These are phyloP conservation scores for Hypocryptadius cinnamomeus DNA, from an alignment of 2,113 vertebrate species.

Conservation along the genomic window DNA sequence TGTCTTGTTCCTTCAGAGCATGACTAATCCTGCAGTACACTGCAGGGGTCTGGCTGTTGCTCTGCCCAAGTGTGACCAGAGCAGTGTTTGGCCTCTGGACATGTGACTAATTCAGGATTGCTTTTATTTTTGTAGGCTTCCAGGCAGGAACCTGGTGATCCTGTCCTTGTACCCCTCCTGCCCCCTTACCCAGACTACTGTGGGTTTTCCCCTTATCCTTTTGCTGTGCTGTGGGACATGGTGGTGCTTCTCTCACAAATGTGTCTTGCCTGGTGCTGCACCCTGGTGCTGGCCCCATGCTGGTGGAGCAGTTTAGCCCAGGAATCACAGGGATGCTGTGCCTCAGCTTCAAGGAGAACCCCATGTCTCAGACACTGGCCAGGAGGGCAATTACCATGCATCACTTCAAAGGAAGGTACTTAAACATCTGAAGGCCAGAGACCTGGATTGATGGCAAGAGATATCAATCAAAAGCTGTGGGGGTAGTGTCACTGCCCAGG, in stretches of 20 bases:
- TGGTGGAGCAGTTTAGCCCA: not conserved
- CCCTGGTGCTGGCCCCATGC: not conserved
- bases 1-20: not conserved
- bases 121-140: not conserved
- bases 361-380: not conserved
- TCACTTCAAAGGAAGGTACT: not conserved
- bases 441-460: not conserved
- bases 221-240: not conserved
- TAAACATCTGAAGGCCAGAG: not conserved
- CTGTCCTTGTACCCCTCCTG: not conserved
- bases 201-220: not conserved
- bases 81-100: not conserved
- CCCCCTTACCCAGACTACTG: accelerated
- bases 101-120: not conserved
- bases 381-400: not conserved
- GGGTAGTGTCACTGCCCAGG: not conserved
- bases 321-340: not conserved
- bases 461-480: not conserved
- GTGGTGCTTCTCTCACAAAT: not conserved
- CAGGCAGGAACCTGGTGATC: not conserved
- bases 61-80: not conserved
- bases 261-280: accelerated
- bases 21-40: not conserved
- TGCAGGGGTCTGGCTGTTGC: not conserved
- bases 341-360: not conserved